phyloP scores from a whole-genome alignment of 2,797 vertebrate genomes.

The Pseudomugil tenellus region DNA sequence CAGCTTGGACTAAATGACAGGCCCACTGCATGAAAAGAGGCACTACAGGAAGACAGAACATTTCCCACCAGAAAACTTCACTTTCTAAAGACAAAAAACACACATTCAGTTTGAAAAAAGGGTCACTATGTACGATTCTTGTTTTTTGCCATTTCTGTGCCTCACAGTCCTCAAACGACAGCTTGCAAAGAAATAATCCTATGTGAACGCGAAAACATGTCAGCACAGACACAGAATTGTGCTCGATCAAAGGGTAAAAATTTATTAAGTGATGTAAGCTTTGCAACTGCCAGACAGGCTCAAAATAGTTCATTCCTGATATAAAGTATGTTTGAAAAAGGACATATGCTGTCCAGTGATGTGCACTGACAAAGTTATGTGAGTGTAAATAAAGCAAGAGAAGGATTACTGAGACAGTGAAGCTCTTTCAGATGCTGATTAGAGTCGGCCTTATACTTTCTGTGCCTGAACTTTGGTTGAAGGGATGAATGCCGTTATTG shows the following conservation, averaged over 20 bases:
- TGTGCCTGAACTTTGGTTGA: slow-evolving; percentile 38
- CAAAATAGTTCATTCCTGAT: slow-evolving; percentile 3
- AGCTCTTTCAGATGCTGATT: slow-evolving; percentile 56
- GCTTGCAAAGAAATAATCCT: neutral
- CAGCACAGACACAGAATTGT: neutral
- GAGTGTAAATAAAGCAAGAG: slow-evolving; percentile 18
- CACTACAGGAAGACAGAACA: slow-evolving; percentile 56
- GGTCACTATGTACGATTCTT: neutral
- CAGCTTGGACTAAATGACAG: slow-evolving; percentile 56
- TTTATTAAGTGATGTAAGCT: neutral
- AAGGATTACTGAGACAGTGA: slow-evolving; percentile 42
- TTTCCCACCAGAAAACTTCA: slow-evolving; percentile 75
- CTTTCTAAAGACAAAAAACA: slow-evolving; percentile 36
- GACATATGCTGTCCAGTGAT: slow-evolving; percentile 10
- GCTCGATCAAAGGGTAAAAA: neutral
- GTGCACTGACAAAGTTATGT: slow-evolving; percentile 20
- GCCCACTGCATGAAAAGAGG: slow-evolving; percentile 56
- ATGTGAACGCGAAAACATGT: neutral
- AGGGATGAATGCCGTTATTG: slow-evolving; percentile 68
- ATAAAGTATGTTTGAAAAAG: slow-evolving; percentile 7
- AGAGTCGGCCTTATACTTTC: slow-evolving; percentile 32
- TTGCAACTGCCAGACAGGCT: neutral
- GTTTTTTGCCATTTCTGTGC: slow-evolving; percentile 7
- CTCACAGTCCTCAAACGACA: neutral
- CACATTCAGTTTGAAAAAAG: neutral